These are phyloP conservation scores for Xyrichtys novacula DNA, from an alignment of 2,797 vertebrate genomes.

Conservation along the genomic window DNA sequence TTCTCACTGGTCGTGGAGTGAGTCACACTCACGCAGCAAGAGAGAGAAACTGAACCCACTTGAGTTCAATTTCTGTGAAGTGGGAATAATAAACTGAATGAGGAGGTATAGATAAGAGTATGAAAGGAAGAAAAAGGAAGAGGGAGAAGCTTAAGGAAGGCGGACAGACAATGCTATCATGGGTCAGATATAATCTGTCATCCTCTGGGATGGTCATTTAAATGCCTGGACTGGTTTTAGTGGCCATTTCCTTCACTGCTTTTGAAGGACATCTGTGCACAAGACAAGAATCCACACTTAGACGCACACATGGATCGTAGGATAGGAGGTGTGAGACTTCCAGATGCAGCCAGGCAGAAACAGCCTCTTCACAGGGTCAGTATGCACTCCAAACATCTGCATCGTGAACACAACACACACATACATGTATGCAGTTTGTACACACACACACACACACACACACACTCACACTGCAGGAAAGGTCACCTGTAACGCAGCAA, in stretches of 20 bases:
- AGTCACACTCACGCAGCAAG: slow-evolving; percentile 19
- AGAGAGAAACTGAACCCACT: slow-evolving; percentile 3
- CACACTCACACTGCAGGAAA: slow-evolving; percentile 34
- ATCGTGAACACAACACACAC: slow-evolving; percentile 1
- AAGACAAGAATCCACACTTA: slow-evolving; percentile 30
- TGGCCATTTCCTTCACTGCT: slow-evolving; percentile 50
- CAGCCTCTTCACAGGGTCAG: slow-evolving; percentile 12
- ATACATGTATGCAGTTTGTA: background rate
- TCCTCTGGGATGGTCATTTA: slow-evolving; percentile 44
- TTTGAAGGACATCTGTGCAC: slow-evolving; percentile 61
- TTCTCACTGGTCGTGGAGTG: slow-evolving; percentile 20
- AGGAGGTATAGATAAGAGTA: slow-evolving; percentile 2
- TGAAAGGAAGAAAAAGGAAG: background rate
- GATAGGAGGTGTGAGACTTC: slow-evolving; percentile 37
- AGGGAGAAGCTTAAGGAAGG: slow-evolving; percentile 35
- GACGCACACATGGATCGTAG: slow-evolving; percentile 10
- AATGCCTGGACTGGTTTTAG: slow-evolving; percentile 43
- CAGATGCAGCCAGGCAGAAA: slow-evolving; percentile 42
- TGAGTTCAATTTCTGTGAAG: background rate
- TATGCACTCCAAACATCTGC: slow-evolving; percentile 20
- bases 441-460: background rate
- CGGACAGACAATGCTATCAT: slow-evolving; percentile 33
- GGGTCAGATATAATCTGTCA: slow-evolving; percentile 66
- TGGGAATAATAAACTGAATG: slow-evolving; percentile 22
- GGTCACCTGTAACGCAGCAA: slow-evolving; percentile 58